A percentile compares a stretch with the other conserved stretches of the same genome.
phyloP scores from a whole-genome alignment of 2,113 vertebrate species.

The Halichoerus grypus region DNA sequence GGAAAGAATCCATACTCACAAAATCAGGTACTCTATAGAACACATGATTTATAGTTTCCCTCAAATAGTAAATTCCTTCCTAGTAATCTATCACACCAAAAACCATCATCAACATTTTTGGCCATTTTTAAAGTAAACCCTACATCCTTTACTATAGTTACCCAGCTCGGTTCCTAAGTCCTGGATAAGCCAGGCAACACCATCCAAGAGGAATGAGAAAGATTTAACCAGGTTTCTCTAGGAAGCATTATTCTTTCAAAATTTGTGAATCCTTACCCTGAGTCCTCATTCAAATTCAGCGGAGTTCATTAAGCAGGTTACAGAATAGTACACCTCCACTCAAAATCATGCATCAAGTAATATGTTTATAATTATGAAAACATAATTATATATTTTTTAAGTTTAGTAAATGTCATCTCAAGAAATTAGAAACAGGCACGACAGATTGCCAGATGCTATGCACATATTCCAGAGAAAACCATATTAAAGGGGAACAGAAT shows the following conservation, averaged over 20 bases:
- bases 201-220: not conserved
- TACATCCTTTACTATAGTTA: not conserved
- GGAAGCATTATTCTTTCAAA: not conserved
- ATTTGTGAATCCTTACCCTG: not conserved
- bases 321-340: not conserved
- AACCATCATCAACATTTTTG: not conserved
- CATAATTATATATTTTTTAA: not conserved
- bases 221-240: not conserved
- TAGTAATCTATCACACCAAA: not conserved
- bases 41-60: not conserved
- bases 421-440: not conserved
- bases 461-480: conserved; percentile 16
- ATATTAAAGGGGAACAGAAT: not conserved
- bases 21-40: not conserved
- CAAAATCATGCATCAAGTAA: not conserved
- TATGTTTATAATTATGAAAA: not conserved
- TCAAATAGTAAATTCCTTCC: not conserved
- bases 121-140: not conserved
- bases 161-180: not conserved
- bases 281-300: not conserved
- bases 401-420: conserved; percentile 49
- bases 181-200: not conserved
- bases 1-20: not conserved
- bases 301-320: not conserved
- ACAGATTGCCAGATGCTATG: conserved; percentile 5